Base-by-base conservation (phyloP, 2,113 vertebrate species). In the Tamias sibiricus region DNA sequence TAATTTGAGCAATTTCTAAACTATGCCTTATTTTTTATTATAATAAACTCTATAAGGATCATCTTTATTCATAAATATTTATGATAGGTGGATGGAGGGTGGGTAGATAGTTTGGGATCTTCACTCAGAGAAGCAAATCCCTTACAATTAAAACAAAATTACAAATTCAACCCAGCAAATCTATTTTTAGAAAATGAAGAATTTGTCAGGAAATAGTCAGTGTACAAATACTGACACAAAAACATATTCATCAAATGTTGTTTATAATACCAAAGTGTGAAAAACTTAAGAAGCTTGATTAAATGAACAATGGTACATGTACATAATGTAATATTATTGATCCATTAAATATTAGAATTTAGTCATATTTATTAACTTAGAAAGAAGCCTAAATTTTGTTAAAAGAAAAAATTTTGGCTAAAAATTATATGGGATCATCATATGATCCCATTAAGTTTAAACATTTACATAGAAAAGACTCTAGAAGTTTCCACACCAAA, bases 301-400 rank as follows among this genome's bases (percentile, higher is more conserved):
- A 94, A 83, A 93, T 74, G 93, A 96, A 80, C 86, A 30, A 52
- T 40, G 72, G 4, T 20, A 57, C 17, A 42, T 59, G 30, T 1
- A 49, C 8, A 64, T 1, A 40, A 32, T 77, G 30, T 37, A 87
- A 54, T 79, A 92, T 30, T 90, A 66, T 26, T 95, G 9, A 79
- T 64, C 14, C 26, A 75, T 87, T 66, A 82, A 72, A 84, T 95
- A 94, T 24, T 69, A 94, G 37, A 85, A 83, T 69, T 8, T 7
- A 89, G 62, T 66, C 37, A 42, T 80, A 49, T 75, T 94, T 82
- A 89, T 90, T 93, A 87, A 89, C 59, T 95, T 90, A 80, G 68
- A 59, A 91, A 77, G n/a, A 84, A 54, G 26, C 82, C 72, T 71
- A 87, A 37, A 87, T 89, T 92, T 75, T 62, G 40, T 80, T 81